Conservation (phyloP, 1,140 invertebrate species). For the Rhyzopertha dominica region DNA sequence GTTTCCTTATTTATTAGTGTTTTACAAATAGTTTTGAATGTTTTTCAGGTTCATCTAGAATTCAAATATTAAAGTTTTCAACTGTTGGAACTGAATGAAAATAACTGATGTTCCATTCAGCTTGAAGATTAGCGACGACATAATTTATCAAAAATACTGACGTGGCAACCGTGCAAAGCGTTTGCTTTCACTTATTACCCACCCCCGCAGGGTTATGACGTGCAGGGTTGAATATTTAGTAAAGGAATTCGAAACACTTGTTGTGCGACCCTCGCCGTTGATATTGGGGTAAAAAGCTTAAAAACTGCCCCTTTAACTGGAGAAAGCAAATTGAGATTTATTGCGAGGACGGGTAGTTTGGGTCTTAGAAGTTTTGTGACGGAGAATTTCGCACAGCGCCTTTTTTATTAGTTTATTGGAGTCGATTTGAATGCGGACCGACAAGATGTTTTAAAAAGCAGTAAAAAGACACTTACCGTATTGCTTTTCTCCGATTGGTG, state of each 20-base stretch:
- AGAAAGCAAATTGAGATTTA: slow-evolving; percentile 20
- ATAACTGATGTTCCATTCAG: no score
- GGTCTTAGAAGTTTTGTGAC: slow-evolving; percentile 6
- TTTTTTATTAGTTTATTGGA: not conserved
- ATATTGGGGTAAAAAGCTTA: slow-evolving; percentile 20
- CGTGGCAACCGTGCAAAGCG: no score
- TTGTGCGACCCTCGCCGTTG: slow-evolving; percentile 16
- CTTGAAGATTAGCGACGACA: no score
- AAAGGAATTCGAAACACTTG: slow-evolving; percentile 26
- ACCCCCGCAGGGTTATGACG: slow-evolving; percentile 28
- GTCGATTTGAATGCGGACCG: slow-evolving; percentile 12
- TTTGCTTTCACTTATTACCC: slow-evolving; percentile 29
- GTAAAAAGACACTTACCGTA: slow-evolving; percentile 26
- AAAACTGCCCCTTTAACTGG: slow-evolving; percentile 15
- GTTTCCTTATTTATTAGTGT: no score
- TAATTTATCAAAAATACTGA: no score
- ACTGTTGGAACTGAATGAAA: no score
- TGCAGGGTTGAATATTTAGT: slow-evolving; percentile 22
- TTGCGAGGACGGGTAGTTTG: no score
- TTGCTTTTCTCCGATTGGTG: slow-evolving; percentile 23
- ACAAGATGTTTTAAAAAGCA: no score
- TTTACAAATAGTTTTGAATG: no score
- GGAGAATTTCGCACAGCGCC: not conserved
- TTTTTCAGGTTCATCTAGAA: no score
- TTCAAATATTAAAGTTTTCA: no score